Percentiles rank a stretch among this genome's conserved stretches.
phyloP scores from a whole-genome alignment of 2,888 invertebrate genomes.

The Agonopterix subpropinquella region DNA sequence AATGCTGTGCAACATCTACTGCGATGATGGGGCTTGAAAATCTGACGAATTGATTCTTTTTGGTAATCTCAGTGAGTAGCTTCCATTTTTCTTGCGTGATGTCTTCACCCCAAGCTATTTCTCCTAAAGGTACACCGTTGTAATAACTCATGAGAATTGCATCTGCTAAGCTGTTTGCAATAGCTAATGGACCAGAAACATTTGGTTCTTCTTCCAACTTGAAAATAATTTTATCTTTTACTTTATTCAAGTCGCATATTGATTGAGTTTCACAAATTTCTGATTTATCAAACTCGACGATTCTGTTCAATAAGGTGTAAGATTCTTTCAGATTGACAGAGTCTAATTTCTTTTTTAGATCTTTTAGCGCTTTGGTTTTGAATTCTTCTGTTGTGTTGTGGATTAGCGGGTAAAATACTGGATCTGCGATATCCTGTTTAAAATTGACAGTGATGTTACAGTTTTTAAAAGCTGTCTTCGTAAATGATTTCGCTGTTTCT shows the following conservation, averaged over 20 bases:
- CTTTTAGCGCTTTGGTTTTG: conserved; percentile 22
- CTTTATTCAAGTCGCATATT: conserved; percentile 36
- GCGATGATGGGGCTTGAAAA: conserved; percentile 36
- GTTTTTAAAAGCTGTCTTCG: conserved; percentile 35
- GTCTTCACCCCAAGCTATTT: conserved; percentile 49
- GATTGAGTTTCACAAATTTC: conserved; percentile 30
- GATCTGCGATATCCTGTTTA: conserved; percentile 32
- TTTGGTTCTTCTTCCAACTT: conserved; percentile 39
- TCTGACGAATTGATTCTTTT: conserved; percentile 39
- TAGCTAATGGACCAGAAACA: conserved; percentile 35
- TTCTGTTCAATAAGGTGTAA: conserved; percentile 32
- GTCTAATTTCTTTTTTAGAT: conserved; percentile 37
- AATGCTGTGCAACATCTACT: conserved; percentile 33
- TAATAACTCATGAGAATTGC: conserved; percentile 55
- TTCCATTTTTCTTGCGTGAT: conserved; percentile 37
- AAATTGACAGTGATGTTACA: conserved; percentile 37
- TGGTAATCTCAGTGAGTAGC: conserved; percentile 30
- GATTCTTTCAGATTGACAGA: conserved; percentile 26
- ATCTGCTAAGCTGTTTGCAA: conserved; percentile 41
- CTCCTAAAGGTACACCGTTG: conserved; percentile 35
- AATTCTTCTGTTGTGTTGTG: conserved; percentile 28
- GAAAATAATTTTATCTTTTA: conserved; percentile 25
- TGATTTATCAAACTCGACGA: conserved; percentile 41
- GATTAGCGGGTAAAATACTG: conserved; percentile 39
- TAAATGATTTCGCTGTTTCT: conserved; percentile 43